Evolutionary conservation across 2,888 invertebrate species (phyloP), one percentile per base, ranked within the genome.

Genomic region (Sabatieria punctata): DNA sequence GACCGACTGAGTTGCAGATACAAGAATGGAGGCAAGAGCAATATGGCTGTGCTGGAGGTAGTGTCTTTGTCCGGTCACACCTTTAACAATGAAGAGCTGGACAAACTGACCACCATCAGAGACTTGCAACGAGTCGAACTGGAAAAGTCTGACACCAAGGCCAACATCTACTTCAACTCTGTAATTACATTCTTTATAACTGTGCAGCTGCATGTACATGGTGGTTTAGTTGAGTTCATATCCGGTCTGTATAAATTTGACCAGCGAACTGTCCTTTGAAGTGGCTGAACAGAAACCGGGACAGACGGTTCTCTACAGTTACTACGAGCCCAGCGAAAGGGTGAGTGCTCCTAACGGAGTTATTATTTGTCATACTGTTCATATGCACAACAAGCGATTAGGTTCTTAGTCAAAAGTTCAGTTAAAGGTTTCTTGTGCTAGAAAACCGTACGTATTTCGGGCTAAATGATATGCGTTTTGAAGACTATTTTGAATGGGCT

Each of bases 41-140:
- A 68, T 46, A 70, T 70, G 69, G 64, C 66, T 1, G 61, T 70
- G n/a, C 61, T 67, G 41, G 68, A 70, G 54, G 53, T 64, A 19
- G 58, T 60, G 2, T 51, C 64, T 11, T 63, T 62, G 1, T 60
- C 60, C 23, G 64, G 63, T 2, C 64, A 61, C 45, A 55, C 55
- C 13, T 61, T 61, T 2, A 65, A 68, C 51, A 46, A 56, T 4
- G 62, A 63, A 21, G 51, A 60, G 37, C 36, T 54, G 40, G 47
- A 51, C 26, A 45, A 51, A 35, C 47, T 58, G 26, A 58, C 54
- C 22, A 56, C 54, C 27, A 54, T 64, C 25, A 48, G 52, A 8
- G 60, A 57, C 23, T 55, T 70, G 23, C 68, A 69, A 52, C 59
- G 65, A 33, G 60, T 59, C 4, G 65, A 66, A 44, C 47, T 61